Percentiles rank a stretch among this genome's conserved stretches.
These are phyloP conservation scores for Cacoxenus indagator DNA, from an alignment of 2,888 invertebrate species.

Conservation along the genomic window DNA sequence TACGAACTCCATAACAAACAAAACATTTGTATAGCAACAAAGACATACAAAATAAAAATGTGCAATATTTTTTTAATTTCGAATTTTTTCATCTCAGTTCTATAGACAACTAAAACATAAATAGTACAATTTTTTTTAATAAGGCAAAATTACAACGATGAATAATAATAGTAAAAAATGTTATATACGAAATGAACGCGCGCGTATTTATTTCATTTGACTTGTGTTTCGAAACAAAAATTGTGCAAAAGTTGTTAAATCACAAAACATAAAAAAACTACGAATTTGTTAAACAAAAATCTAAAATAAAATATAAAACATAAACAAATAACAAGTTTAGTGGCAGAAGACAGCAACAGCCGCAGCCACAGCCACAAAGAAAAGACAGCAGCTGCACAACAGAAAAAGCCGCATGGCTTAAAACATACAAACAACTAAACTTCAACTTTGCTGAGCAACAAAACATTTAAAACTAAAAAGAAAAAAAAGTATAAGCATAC, in stretches of 20 bases:
- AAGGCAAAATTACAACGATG: background rate
- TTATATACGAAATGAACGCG: constrained; percentile 7
- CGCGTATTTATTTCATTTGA: constrained; percentile 12
- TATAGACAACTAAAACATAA: constrained; percentile 25
- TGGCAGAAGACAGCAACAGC: background rate
- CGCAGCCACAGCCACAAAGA: background rate
- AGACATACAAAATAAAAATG: background rate
- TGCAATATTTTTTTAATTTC: constrained; percentile 10
- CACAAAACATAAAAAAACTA: background rate
- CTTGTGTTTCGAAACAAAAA: background rate
- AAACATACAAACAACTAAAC: no score
- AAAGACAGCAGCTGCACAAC: background rate
- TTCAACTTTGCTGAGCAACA: no score
- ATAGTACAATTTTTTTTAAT: constrained; percentile 13
- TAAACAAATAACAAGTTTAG: background rate
- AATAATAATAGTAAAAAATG: background rate
- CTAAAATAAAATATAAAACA: background rate
- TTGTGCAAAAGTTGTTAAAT: background rate
- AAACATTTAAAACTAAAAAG: no score
- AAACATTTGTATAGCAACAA: background rate
- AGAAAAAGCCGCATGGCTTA: no score
- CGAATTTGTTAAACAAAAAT: background rate
- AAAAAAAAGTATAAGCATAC: background rate
- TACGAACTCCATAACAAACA: background rate
- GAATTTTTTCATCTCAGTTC: background rate